Percentiles rank a stretch among this genome's conserved stretches.
These are phyloP conservation scores for Melanchra persicariae DNA, from an alignment of 2,888 invertebrate genomes.

Conservation along the genomic window DNA sequence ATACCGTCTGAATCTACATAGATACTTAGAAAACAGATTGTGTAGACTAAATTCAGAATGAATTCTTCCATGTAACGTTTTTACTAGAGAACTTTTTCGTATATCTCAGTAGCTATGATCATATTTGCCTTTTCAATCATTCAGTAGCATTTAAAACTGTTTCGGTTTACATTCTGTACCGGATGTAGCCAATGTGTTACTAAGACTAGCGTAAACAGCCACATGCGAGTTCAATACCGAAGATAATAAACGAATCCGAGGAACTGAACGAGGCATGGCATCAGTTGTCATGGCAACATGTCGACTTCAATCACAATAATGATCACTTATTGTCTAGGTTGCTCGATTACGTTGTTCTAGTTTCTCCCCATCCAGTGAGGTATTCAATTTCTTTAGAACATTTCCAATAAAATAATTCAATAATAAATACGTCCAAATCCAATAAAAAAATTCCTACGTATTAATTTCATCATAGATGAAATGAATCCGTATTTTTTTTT, in stretches of 20 bases:
- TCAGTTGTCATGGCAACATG: constrained; percentile 25
- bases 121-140: constrained; percentile 21
- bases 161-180: constrained; percentile 19
- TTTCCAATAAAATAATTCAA: neutral
- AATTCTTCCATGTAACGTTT: too few species aligned
- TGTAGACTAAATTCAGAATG: neutral
- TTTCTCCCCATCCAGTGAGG: neutral
- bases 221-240: constrained; percentile 15
- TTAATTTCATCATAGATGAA: too few species aligned
- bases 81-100: neutral
- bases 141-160: constrained; percentile 19
- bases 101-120: neutral
- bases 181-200: constrained; percentile 36
- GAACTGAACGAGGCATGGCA: constrained; percentile 33
- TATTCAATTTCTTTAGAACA: neutral
- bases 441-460: too few species aligned
- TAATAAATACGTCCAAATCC: too few species aligned
- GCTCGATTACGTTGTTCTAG: constrained; percentile 1
- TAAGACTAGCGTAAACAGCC: constrained; percentile 28
- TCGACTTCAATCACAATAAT: constrained; percentile 31
- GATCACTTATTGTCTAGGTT: constrained; percentile 3
- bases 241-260: constrained; percentile 28
- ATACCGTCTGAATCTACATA: neutral
- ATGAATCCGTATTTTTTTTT: neutral
- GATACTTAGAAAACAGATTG: neutral